A percentile compares a stretch with the other conserved stretches of the same genome.
Conservation (phyloP, 2,113 vertebrate species). For the Dinomys branickii region DNA sequence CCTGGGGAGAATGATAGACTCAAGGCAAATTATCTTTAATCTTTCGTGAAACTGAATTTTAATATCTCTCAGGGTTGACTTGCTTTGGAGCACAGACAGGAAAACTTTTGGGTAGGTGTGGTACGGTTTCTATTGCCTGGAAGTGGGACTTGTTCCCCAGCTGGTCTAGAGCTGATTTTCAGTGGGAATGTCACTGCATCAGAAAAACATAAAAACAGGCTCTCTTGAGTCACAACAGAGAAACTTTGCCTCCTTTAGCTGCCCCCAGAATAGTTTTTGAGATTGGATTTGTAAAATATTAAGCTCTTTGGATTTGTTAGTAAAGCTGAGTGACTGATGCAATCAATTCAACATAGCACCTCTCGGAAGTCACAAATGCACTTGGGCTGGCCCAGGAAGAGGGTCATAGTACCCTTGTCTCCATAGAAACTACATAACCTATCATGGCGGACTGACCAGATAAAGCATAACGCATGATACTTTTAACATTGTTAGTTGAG, state of each 20-base stretch:
- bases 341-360: neutral
- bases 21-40: neutral
- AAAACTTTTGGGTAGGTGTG: conserved; percentile 10
- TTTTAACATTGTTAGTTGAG: conserved; percentile 47
- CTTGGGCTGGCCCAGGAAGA: neutral
- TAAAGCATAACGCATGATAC: conserved; percentile 30
- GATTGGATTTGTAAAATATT: conserved; percentile 28
- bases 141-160: neutral
- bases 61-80: neutral
- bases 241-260: neutral
- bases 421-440: conserved; percentile 51
- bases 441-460: neutral
- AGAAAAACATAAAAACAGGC: neutral
- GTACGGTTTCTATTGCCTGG: neutral
- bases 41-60: conserved; percentile 38
- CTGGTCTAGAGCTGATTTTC: neutral
- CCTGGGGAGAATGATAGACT: neutral
- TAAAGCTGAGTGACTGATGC: neutral
- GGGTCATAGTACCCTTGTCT: conserved; percentile 31
- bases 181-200: neutral
- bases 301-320: neutral
- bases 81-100: neutral
- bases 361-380: conserved; percentile 35
- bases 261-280: conserved; percentile 10
- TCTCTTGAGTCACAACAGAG: neutral